These are phyloP conservation scores for Allacma fusca DNA, from an alignment of 2,888 invertebrate species.

Conservation along the genomic window DNA sequence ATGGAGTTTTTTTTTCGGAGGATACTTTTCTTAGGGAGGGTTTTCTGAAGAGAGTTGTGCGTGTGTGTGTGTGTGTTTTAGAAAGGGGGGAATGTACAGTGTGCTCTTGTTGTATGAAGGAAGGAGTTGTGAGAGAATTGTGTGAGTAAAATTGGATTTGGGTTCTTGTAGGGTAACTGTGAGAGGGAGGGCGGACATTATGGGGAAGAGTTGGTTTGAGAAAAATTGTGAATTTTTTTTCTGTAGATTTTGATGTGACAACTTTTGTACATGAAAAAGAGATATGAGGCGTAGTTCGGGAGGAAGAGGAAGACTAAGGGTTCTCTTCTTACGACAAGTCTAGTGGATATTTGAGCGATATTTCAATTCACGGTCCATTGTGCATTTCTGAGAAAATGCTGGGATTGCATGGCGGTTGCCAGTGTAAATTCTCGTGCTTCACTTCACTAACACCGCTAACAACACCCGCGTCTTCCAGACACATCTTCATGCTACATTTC, in stretches of 20 bases:
- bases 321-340: constrained; percentile 27
- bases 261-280: constrained; percentile 46
- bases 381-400: constrained; percentile 50
- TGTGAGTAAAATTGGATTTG: no score
- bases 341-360: constrained; percentile 49
- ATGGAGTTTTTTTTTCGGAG: neutral
- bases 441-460: constrained; percentile 52
- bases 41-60: no score
- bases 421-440: constrained; percentile 49
- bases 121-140: neutral
- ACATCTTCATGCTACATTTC: constrained; percentile 52
- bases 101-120: no score
- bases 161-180: no score
- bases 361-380: constrained; percentile 53
- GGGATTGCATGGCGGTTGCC: constrained; percentile 46
- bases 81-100: neutral
- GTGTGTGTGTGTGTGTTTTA: neutral
- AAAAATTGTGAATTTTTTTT: constrained; percentile 22
- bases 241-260: constrained; percentile 37
- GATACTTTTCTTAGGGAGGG: no score
- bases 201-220: neutral
- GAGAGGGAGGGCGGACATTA: neutral
- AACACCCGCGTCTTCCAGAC: constrained; percentile 47
- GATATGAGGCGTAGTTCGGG: constrained; percentile 31
- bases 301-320: constrained; percentile 26